Base-by-base conservation (phyloP, 2,113 vertebrate species). In the Emberiza fucata region DNA sequence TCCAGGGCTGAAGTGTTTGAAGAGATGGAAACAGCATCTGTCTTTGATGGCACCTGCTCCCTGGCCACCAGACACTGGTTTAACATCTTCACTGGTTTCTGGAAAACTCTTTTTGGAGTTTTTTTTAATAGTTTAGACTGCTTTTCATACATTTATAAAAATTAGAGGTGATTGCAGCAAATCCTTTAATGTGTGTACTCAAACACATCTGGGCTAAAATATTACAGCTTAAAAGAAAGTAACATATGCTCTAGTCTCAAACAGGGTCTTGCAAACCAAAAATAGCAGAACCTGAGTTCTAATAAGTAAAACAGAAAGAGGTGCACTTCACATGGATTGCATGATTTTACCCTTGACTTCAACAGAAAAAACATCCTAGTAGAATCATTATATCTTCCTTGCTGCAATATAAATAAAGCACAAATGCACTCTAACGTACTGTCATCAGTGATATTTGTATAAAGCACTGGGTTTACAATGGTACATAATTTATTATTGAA, bases 401-500 rank as follows among this genome's bases (percentile, higher is more conserved):
- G 79, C 51, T 76, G 25, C 72, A 90, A 73, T 35, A 88, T 87
- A 97, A 90, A 89, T 92, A 95, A 97, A 97, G 75, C 35, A 75
- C 28, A 91, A 95, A 95, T 80, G 60, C 39, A 24, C 94, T 96
- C 53, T 82, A 94, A 87, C 81, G 68, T 96, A 78, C 54, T 96
- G 94, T 95, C 77, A 94, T 94, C 73, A 59, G 72, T 88, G 90
- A 68, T 94, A 71, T 95, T 95, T 96, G 76, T 92, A 89, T 93
- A 71, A 90, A 94, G 86, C 78, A 83, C 69, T 84, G 61, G 59
- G 40, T 95, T 96, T 96, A 93, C 88, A 96, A 90, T 96, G 80
- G 93, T 92, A 69, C 60, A n/a, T 92, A 95, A 97, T 92, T 97
- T 97, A 91, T 87, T 90, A 40, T 47, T 77, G 78, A 85, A 76